phyloP scores from a whole-genome alignment of 2,888 invertebrate genomes.

The Eristalis tenax region DNA sequence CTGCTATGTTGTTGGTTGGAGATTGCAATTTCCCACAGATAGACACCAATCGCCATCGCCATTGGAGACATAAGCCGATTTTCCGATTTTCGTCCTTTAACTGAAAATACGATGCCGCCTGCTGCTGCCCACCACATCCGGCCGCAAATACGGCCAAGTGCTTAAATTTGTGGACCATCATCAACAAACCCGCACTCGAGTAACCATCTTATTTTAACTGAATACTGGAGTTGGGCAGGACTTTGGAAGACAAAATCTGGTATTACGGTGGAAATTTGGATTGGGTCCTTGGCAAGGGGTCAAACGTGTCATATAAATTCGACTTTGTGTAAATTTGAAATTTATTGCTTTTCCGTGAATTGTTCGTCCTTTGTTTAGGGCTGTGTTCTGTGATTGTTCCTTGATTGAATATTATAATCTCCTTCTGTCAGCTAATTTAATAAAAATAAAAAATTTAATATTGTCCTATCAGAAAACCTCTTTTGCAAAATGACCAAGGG shows the following conservation, averaged over 20 bases:
- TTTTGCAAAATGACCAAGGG: conserved; percentile 56
- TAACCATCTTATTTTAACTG: conserved; percentile 72
- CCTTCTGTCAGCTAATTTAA: conserved; percentile 66
- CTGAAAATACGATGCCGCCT: conserved; percentile 57
- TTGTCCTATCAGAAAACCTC: conserved; percentile 50
- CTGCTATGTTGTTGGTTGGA: conserved; percentile 52
- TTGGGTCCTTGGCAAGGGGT: conserved; percentile 75
- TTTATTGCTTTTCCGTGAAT: conserved; percentile 74
- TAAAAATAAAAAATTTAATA: conserved; percentile 41
- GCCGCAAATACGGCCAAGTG: conserved; percentile 32
- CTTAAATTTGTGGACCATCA: conserved; percentile 47
- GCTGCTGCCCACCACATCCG: conserved; percentile 58
- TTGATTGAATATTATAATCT: conserved; percentile 67
- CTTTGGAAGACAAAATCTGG: conserved; percentile 63
- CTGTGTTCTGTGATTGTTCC: conserved; percentile 63
- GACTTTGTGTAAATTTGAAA: conserved; percentile 78
- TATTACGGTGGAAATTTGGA: conserved; percentile 63
- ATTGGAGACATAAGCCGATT: conserved; percentile 80
- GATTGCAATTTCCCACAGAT: conserved; percentile 70
- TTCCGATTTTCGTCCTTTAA: conserved; percentile 73
- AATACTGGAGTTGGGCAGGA: conserved; percentile 27
- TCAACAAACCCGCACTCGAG: conserved; percentile 56
- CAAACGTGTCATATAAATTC: conserved; percentile 79
- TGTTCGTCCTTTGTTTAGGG: conserved; percentile 64
- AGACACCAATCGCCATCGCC: conserved; percentile 73